These are phyloP conservation scores for Fistularia commersonii DNA, from an alignment of 2,797 vertebrate species.

Conservation along the genomic window DNA sequence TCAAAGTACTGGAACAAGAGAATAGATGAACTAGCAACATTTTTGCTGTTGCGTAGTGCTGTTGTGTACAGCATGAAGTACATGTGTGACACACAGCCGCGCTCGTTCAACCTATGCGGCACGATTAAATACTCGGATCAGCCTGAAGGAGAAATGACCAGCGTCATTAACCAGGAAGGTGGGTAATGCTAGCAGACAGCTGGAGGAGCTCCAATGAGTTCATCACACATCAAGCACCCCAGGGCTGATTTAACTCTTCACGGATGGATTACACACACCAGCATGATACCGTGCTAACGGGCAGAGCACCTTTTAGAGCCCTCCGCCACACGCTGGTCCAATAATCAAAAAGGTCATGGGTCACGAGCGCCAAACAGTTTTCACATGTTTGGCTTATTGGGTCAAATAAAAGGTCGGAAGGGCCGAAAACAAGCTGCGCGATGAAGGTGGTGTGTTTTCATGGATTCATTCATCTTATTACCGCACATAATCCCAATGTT, in stretches of 20 bases:
- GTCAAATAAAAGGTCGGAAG: slow-evolving; percentile 1
- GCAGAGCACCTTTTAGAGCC: slow-evolving; percentile 34
- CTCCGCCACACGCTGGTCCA: background rate
- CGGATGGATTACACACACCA: slow-evolving; percentile 33
- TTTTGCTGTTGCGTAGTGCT: no score
- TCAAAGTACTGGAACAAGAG: no score
- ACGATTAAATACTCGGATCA: slow-evolving; percentile 35
- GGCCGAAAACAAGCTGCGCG: background rate
- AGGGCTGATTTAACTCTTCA: slow-evolving; percentile 43
- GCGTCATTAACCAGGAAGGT: slow-evolving; percentile 12
- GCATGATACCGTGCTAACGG: slow-evolving; percentile 38
- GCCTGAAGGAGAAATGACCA: slow-evolving; percentile 30
- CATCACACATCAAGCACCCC: slow-evolving; percentile 32
- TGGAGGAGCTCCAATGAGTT: slow-evolving; percentile 40
- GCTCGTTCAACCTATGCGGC: no score
- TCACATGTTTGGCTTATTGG: slow-evolving; percentile 1
- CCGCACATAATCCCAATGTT: no score
- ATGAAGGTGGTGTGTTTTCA: no score
- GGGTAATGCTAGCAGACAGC: slow-evolving; percentile 45
- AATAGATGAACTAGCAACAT: no score
- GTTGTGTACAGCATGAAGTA: no score
- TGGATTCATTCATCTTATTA: no score
- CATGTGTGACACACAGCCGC: no score
- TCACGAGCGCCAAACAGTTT: background rate
- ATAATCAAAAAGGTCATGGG: background rate